phyloP scores from a whole-genome alignment of 2,113 vertebrate genomes.

The Meleagris gallopavo region DNA sequence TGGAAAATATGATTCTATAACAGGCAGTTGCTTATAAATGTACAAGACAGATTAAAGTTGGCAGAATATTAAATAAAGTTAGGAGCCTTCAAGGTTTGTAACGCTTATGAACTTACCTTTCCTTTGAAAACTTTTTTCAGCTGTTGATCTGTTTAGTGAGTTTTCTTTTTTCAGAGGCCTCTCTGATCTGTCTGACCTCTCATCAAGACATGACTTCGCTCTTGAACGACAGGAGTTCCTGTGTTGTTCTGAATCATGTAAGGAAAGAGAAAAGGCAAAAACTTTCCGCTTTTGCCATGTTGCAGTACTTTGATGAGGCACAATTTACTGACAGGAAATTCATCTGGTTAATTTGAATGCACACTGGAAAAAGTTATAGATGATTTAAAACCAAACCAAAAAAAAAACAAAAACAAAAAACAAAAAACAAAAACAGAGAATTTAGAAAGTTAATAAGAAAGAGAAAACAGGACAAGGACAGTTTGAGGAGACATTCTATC shows the following conservation, averaged over 20 bases:
- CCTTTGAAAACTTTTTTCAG: neutral
- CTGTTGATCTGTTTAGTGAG: neutral
- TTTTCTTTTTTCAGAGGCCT: neutral
- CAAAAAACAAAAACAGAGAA: too few relatives aligned
- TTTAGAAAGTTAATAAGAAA: neutral
- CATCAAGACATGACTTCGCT: conserved; percentile 2
- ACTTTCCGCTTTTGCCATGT: neutral
- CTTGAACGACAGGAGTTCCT: neutral
- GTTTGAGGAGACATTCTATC: conserved; percentile 28
- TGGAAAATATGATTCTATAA: neutral
- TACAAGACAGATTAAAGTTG: neutral
- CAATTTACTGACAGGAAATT: neutral
- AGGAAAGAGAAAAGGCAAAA: neutral
- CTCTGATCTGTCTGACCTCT: neutral
- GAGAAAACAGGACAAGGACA: conserved; percentile 39
- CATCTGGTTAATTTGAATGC: conserved; percentile 3
- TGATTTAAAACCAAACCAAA: neutral
- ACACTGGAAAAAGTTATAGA: neutral
- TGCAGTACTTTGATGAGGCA: neutral
- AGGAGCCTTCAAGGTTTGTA: conserved; percentile 1
- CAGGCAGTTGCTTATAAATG: neutral
- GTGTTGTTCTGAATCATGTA: neutral
- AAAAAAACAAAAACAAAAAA: neutral
- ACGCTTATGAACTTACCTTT: conserved; percentile 31
- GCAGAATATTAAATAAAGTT: conserved; percentile 46